phyloP scores from a whole-genome alignment of 2,888 invertebrate species.

The Xanthia togata region DNA sequence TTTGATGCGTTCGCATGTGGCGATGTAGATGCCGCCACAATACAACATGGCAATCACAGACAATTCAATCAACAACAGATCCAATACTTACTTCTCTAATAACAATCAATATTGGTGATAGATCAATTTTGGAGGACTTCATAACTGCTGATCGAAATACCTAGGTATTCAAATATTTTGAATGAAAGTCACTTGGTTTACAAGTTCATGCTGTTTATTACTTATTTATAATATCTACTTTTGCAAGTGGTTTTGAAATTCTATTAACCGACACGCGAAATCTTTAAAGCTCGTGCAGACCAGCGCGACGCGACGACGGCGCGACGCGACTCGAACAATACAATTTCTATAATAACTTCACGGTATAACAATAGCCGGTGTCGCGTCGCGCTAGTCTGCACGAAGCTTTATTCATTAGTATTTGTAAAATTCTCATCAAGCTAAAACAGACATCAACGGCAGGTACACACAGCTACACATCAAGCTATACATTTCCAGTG shows the following conservation, averaged over 20 bases:
- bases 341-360: too few relatives aligned
- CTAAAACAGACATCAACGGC: neutral
- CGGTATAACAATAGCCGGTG: too few relatives aligned
- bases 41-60: too few relatives aligned
- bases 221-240: neutral
- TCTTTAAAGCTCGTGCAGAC: too few relatives aligned
- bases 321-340: too few relatives aligned
- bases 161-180: conserved; percentile 1
- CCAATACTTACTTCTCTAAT: neutral
- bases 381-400: too few relatives aligned
- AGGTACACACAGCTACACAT: too few relatives aligned
- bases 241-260: conserved; percentile 10
- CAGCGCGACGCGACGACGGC: too few relatives aligned
- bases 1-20: too few relatives aligned
- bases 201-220: neutral
- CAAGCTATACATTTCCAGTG: too few relatives aligned
- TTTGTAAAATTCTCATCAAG: conserved; percentile 3
- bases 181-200: conserved; percentile 5
- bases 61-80: neutral
- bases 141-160: neutral
- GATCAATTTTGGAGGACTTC: neutral
- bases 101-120: neutral
- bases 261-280: neutral
- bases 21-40: too few relatives aligned
- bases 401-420: neutral